phyloP scores from a whole-genome alignment of 2,113 vertebrate species.

The Spea multiplicata region DNA sequence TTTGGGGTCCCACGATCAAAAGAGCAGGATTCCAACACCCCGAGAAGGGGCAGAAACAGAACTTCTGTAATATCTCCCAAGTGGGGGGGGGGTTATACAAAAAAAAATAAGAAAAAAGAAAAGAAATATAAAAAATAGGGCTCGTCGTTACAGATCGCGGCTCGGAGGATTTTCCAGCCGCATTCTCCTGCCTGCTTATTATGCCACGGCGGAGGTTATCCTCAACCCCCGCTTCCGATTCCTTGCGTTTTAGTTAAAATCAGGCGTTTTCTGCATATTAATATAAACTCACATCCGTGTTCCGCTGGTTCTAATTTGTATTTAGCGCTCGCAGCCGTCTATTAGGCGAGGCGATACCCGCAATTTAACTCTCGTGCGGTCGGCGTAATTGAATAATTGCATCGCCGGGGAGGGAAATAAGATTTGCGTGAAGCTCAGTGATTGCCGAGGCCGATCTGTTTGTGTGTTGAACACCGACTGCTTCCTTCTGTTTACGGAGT shows the following conservation, averaged over 20 bases:
- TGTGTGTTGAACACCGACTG: background rate
- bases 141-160: no score
- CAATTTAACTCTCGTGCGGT: background rate
- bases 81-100: no score
- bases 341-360: background rate
- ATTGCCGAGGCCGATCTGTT: background rate
- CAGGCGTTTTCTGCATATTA: background rate
- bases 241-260: background rate
- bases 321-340: background rate
- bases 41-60: no score
- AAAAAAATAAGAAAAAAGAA: no score
- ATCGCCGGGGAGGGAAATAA: background rate
- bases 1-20: no score
- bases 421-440: background rate
- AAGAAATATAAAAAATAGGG: no score
- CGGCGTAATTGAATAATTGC: constrained; percentile 32
- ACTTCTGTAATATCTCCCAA: no score
- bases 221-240: background rate
- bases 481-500: background rate
- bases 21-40: no score
- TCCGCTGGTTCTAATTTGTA: constrained; percentile 7
- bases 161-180: no score
- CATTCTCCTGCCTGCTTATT: no score
- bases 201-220: no score
- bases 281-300: background rate